Conservation (phyloP, 2,113 vertebrate genomes). For the Scomber japonicus region DNA sequence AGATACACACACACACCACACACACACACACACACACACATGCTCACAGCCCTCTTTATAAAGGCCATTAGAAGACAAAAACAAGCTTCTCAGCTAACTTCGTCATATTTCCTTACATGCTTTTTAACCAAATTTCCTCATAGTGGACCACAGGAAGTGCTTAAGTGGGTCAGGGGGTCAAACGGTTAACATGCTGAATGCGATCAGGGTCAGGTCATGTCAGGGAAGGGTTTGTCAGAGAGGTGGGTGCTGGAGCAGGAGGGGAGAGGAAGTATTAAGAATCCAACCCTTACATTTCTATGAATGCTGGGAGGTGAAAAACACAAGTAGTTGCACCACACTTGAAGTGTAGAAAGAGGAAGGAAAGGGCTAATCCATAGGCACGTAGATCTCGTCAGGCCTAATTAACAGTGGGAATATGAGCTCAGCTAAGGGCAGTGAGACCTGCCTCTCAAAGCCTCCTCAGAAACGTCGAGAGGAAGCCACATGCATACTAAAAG, state of each 20-base stretch:
- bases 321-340: background rate
- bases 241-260: background rate
- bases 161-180: conserved; percentile 46
- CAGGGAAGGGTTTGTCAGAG: background rate
- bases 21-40: conserved; percentile 7
- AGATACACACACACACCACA: conserved; percentile 5
- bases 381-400: conserved; percentile 37
- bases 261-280: background rate
- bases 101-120: conserved; percentile 52
- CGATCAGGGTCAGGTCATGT: conserved; percentile 7
- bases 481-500: conserved; percentile 31
- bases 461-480: conserved; percentile 21
- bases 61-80: conserved; percentile 26
- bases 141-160: conserved; percentile 45
- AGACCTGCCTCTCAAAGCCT: conserved; percentile 39
- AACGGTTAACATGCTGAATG: conserved; percentile 36
- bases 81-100: conserved; percentile 34
- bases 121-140: conserved; percentile 54
- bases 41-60: background rate
- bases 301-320: conserved; percentile 6
- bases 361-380: conserved; percentile 10
- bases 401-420: conserved; percentile 55
- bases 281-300: background rate
- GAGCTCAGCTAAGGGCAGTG: conserved; percentile 27
- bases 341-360: background rate